Evolutionary conservation across 2,797 vertebrate species (phyloP).

Genomic region (Valencia hispanica): DNA sequence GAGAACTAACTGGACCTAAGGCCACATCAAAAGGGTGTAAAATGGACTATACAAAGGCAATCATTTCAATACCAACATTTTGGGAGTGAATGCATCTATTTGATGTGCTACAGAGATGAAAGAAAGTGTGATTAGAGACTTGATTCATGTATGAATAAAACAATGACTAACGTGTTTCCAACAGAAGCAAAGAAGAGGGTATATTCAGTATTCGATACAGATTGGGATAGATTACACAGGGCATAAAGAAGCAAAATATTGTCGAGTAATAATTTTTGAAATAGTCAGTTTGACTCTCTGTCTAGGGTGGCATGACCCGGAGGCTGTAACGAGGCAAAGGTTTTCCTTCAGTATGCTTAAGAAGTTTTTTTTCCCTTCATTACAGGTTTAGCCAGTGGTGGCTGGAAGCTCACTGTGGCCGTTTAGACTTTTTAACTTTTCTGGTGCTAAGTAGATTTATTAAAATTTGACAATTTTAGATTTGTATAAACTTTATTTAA

Average conservation of each 20-base stretch:
- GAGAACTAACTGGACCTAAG: background rate
- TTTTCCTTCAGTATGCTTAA: too few species aligned
- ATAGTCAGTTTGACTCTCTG: too few species aligned
- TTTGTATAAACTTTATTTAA: too few species aligned
- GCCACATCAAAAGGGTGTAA: background rate
- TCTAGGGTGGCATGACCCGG: too few species aligned
- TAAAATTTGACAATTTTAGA: too few species aligned
- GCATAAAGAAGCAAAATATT: background rate
- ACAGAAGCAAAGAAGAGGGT: conserved; percentile 39
- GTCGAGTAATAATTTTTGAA: background rate
- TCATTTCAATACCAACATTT: background rate
- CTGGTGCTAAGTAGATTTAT: too few species aligned
- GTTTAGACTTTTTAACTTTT: too few species aligned
- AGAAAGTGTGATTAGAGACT: background rate
- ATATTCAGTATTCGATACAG: conserved; percentile 25
- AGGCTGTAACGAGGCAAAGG: too few species aligned
- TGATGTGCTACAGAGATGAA: background rate
- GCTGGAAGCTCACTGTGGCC: too few species aligned
- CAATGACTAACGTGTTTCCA: background rate
- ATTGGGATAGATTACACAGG: conserved; percentile 14
- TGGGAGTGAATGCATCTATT: background rate
- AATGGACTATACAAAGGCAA: background rate
- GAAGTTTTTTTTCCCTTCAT: too few species aligned
- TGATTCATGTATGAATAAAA: background rate
- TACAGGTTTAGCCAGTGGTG: too few species aligned